Conservation (phyloP, 1,140 invertebrate species). For the Plutomurus gul region DNA sequence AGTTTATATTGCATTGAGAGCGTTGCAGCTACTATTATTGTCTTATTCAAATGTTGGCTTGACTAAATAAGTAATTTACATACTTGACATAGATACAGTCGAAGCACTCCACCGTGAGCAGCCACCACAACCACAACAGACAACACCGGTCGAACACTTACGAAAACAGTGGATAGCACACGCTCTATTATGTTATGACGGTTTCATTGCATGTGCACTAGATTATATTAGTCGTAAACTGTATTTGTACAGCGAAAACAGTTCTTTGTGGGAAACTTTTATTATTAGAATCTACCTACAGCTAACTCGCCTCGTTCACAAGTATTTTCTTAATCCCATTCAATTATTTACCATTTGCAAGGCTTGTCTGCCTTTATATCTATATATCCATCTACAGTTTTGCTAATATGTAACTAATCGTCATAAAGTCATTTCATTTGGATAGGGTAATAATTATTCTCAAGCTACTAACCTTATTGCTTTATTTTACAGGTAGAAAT, state of each 20-base stretch:
- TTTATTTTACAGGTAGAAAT: constrained; percentile 2
- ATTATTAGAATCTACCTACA: not conserved
- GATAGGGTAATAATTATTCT: not conserved
- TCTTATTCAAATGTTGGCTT: no score
- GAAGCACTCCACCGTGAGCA: not conserved
- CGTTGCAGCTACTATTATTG: not conserved
- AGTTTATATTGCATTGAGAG: no score
- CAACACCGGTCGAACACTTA: not conserved
- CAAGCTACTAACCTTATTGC: constrained; percentile 11
- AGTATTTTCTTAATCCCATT: no score
- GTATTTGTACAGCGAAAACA: constrained; percentile 11
- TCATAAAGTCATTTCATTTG: not conserved
- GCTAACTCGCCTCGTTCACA: not conserved
- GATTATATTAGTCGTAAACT: constrained; percentile 14
- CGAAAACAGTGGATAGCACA: not conserved
- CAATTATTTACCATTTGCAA: no score
- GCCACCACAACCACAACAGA: constrained; percentile 15
- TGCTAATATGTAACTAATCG: no score
- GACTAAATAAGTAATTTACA: constrained; percentile 9
- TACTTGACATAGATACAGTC: constrained; percentile 19
- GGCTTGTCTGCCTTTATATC: no score
- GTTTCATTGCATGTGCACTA: not conserved
- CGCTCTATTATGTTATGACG: not conserved
- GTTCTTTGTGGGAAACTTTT: constrained; percentile 19
- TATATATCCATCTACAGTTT: no score